Base-by-base conservation (phyloP, 2,113 vertebrate species). In the Menidia beryllina region DNA sequence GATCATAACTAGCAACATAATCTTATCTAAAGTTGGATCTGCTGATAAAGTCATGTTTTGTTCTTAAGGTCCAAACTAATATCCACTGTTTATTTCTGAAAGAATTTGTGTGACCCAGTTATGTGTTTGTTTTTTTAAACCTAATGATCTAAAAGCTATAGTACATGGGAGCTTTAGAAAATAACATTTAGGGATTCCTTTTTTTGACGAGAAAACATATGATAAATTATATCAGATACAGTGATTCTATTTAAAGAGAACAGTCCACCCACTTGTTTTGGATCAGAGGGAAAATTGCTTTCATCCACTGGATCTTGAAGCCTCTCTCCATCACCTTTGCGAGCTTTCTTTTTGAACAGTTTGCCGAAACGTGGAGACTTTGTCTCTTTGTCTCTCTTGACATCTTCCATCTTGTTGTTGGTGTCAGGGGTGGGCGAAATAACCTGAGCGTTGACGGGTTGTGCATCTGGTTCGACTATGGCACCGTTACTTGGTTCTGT, bases 271-370 rank as follows among this genome's bases (percentile, higher is more conserved):
- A 88, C 87, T 63, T 43, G 47, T n/a, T 69, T 66, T 47, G 73
- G 56, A 5, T 70, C 74, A 14, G 53, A 0, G 12, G 41, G 50
- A 59, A 73, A 41, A 55, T 63, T 19, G 76, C 63, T 68, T 36
- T 7, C 38, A 45, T 83, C 83, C 0, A 48, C 47, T 38, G 63
- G 67, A 59, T 77, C 65, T 27, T 53, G 1, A 19, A 19, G 47
- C 7, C 2, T 49, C 23, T 68, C 21, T 0, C 43, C 25, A 1
- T 58, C 39, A 5, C 34, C 24, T 12, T 55, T 48, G 30, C 26
- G 41, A 36, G 45, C 57, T 54, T 88, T 86, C 69, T 69, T 87
- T 56, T 84, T 81, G 51, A 87, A 89, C 53, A 87, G 26, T 67
- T 83, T 88, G 50, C 56, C 69, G 17, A 91, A 86, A 19, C 23